Percentiles rank a stretch among this genome's conserved stretches.
phyloP scores from a whole-genome alignment of 2,888 invertebrate genomes.

The Urechis unicinctus region DNA sequence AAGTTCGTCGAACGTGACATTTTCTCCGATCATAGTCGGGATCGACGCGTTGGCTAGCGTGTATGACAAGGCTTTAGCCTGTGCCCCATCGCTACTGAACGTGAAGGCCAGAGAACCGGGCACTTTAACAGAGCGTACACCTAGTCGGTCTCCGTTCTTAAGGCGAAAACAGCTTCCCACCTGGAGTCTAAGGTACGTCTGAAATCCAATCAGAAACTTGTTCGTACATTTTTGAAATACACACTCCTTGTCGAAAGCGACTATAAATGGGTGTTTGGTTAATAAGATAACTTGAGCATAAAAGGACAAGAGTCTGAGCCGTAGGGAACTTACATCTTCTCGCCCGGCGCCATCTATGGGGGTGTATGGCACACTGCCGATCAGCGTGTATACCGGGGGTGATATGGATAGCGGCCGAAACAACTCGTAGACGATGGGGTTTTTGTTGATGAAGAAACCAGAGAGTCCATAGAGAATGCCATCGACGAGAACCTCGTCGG shows the following conservation, averaged over 20 bases:
- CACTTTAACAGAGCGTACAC: conserved; percentile 6
- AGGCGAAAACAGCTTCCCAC: conserved; percentile 1
- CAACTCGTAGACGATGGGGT: conserved; percentile 4
- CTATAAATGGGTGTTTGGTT: no score
- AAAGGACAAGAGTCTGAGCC: no score
- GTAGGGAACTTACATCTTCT: conserved; percentile 12
- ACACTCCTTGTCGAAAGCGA: no score
- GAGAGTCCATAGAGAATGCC: conserved; percentile 10
- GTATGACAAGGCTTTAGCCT: neutral
- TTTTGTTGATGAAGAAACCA: conserved; percentile 6
- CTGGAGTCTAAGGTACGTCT: neutral
- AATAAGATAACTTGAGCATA: no score
- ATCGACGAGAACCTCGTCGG: neutral
- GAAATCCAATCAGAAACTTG: no score
- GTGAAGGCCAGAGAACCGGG: conserved; percentile 9
- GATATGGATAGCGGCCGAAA: conserved; percentile 7
- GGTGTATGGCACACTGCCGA: neutral
- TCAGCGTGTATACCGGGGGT: neutral
- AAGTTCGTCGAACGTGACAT: conserved; percentile 1
- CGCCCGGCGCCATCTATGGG: conserved; percentile 1
- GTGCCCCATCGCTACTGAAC: conserved; percentile 3
- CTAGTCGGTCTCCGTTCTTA: conserved; percentile 9
- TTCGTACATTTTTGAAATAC: no score
- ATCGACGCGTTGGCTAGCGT: neutral
- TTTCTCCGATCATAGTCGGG: neutral